Conservation (phyloP, 2,888 invertebrate species). For the Encarsia formosa region DNA sequence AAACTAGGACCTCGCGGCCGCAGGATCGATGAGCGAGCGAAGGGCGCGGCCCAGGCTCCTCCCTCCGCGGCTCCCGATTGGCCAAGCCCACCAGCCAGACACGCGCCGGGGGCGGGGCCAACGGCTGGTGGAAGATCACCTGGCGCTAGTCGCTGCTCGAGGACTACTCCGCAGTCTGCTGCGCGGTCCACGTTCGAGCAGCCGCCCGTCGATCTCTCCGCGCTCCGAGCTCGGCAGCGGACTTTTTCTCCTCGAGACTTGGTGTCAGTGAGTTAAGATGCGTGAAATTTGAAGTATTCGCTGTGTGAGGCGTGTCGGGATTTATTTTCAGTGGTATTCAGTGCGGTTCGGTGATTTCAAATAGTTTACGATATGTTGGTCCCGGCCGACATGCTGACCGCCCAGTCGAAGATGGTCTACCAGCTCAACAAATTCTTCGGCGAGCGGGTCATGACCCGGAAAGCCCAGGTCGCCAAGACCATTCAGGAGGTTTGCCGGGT, state of each 20-base stretch:
- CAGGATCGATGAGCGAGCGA: slow-evolving; percentile 19
- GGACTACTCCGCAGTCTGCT: slow-evolving; percentile 10
- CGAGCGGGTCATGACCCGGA: slow-evolving; percentile 82
- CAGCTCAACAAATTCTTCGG: slow-evolving; percentile 93
- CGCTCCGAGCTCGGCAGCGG: background rate
- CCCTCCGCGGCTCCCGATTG: slow-evolving; percentile 9
- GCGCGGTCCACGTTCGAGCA: slow-evolving; percentile 12
- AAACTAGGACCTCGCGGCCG: too few relatives aligned
- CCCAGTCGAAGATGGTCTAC: slow-evolving; percentile 91
- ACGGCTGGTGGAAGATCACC: slow-evolving; percentile 12
- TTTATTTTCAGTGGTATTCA: too few relatives aligned
- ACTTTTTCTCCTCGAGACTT: background rate
- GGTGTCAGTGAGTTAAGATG: too few relatives aligned
- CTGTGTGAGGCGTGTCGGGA: too few relatives aligned
- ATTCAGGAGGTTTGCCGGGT: slow-evolving; percentile 87
- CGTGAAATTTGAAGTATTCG: too few relatives aligned
- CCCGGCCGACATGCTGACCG: slow-evolving; percentile 89
- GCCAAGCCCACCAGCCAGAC: slow-evolving; percentile 1
- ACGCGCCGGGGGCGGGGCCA: slow-evolving; percentile 11
- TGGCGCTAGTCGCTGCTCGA: slow-evolving; percentile 13
- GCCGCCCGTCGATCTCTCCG: too few relatives aligned
- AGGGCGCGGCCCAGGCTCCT: slow-evolving; percentile 17
- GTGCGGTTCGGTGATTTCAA: too few relatives aligned
- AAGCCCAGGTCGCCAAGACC: slow-evolving; percentile 80
- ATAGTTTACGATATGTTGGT: too few relatives aligned